Conservation (phyloP, 1,140 invertebrate genomes). For the Orchestia grillus region DNA sequence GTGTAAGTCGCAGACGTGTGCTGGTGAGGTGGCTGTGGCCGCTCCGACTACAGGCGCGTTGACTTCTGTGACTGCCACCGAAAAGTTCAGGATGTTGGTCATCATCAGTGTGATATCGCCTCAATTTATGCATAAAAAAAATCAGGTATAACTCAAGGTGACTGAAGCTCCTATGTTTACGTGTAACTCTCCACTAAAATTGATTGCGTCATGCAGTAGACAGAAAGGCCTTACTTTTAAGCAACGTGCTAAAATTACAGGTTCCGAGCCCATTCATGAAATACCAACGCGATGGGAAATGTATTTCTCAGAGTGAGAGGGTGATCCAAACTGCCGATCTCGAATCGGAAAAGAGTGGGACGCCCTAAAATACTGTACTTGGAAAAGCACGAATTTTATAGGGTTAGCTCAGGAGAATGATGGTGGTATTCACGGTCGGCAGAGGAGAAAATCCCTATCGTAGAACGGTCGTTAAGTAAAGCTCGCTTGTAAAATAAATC, state of each 20-base stretch:
- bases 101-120: background rate
- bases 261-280: background rate
- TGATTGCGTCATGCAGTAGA: background rate
- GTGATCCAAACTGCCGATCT: constrained; percentile 28
- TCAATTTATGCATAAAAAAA: too few relatives aligned
- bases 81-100: background rate
- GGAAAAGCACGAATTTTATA: constrained; percentile 39
- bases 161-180: background rate
- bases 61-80: background rate
- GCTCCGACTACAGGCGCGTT: background rate
- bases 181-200: background rate
- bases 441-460: constrained; percentile 55
- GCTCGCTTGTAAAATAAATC: constrained; percentile 53
- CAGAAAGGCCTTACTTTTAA: background rate
- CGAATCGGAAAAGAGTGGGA: background rate
- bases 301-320: background rate
- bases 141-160: background rate
- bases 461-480: constrained; percentile 49
- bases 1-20: too few relatives aligned
- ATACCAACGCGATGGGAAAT: background rate
- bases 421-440: constrained; percentile 54
- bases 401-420: constrained; percentile 45
- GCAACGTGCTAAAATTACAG: background rate
- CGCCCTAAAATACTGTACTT: background rate
- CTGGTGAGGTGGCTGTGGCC: background rate